These are phyloP conservation scores for Eumacrocentrus americanus DNA, from an alignment of 2,888 invertebrate species.

Conservation along the genomic window DNA sequence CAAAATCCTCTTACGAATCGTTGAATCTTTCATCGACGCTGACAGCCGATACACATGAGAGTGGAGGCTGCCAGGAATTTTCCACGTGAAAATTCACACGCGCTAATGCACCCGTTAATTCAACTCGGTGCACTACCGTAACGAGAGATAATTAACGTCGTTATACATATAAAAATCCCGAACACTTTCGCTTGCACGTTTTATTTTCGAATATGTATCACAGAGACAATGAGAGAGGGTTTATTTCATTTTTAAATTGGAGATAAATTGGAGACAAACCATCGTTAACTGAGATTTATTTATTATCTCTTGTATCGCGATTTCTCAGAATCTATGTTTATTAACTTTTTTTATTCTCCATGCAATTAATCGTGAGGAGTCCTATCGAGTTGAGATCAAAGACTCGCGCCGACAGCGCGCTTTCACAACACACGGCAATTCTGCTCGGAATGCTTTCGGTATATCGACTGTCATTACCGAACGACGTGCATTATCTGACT, in stretches of 20 bases:
- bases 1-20: constrained; percentile 25
- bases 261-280: not conserved
- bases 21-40: constrained; percentile 22
- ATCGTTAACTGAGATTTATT: no score
- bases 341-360: not conserved
- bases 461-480: constrained; percentile 34
- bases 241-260: not conserved
- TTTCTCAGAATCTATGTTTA: no score
- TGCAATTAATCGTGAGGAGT: not conserved
- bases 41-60: not conserved
- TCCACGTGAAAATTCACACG: constrained; percentile 27
- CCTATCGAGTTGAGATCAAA: not conserved
- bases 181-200: constrained; percentile 10
- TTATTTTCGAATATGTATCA: not conserved
- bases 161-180: not conserved
- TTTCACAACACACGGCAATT: constrained; percentile 3
- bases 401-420: not conserved
- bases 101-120: constrained; percentile 23
- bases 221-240: not conserved
- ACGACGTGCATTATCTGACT: constrained; percentile 33
- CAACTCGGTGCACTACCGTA: constrained; percentile 7
- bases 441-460: constrained; percentile 15
- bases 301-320: no score
- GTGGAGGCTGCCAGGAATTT: not conserved
- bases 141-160: not conserved